A percentile compares a stretch with the other conserved stretches of the same genome.
Evolutionary conservation across 2,888 invertebrate genomes (phyloP).

Genomic region (Coleophora flavipennella): DNA sequence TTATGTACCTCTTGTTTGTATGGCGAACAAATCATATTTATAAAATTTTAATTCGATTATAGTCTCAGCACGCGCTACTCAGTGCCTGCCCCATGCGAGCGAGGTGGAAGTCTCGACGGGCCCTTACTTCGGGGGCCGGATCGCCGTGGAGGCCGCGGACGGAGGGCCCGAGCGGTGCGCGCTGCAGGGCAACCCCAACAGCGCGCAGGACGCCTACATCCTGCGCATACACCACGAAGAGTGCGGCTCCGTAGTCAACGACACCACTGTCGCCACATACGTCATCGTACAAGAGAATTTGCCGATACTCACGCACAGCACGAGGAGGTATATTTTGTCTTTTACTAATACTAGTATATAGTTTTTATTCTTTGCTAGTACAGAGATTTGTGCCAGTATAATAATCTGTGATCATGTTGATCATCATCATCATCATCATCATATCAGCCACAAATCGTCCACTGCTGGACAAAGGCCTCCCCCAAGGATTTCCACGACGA

Average conservation of each 20-base stretch:
- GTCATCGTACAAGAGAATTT: conserved; percentile 88
- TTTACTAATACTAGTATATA: no score
- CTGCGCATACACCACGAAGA: conserved; percentile 81
- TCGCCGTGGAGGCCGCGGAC: conserved; percentile 81
- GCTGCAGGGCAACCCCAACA: conserved; percentile 81
- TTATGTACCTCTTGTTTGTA: no score
- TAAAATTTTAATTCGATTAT: no score
- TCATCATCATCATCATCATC: no score
- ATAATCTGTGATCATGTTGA: no score
- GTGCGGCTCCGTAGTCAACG: conserved; percentile 83
- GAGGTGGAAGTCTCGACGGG: conserved; percentile 89
- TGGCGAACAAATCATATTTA: no score
- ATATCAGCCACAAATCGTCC: no score
- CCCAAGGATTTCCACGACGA: no score
- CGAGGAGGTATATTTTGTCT: conserved; percentile 79
- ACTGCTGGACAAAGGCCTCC: no score
- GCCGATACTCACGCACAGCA: conserved; percentile 86
- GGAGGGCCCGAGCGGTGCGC: conserved; percentile 80
- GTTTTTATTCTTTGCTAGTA: no score
- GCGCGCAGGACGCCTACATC: conserved; percentile 81
- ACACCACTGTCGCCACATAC: conserved; percentile 85
- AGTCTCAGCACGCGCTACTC: conserved; percentile 87
- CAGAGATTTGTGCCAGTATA: no score
- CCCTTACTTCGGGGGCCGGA: conserved; percentile 84
- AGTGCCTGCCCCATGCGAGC: conserved; percentile 84